These are phyloP conservation scores for Lophius americanus DNA, from an alignment of 2,797 vertebrate genomes.

Conservation along the genomic window DNA sequence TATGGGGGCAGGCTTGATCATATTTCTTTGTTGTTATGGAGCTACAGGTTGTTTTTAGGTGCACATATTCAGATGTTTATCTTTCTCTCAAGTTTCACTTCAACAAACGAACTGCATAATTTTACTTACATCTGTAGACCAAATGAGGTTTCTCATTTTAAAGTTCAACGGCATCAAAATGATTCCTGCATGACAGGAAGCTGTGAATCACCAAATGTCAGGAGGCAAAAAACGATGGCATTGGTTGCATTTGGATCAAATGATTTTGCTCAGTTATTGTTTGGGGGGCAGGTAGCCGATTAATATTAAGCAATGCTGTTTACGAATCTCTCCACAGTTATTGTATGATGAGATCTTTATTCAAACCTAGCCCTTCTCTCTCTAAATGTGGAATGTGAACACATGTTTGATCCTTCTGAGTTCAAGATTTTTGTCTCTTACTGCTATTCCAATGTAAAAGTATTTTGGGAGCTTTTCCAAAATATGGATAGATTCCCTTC, in stretches of 20 bases:
- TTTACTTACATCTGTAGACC: constrained; percentile 40
- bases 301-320: constrained; percentile 5
- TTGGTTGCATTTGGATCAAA: constrained; percentile 19
- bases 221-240: constrained; percentile 26
- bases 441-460: constrained; percentile 36
- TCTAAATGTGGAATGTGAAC: constrained; percentile 62
- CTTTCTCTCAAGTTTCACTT: constrained; percentile 60
- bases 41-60: constrained; percentile 70
- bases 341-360: constrained; percentile 3
- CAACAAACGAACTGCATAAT: constrained; percentile 49
- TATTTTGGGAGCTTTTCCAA: constrained; percentile 46
- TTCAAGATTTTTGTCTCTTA: constrained; percentile 42
- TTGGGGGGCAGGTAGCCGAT: constrained; percentile 12
- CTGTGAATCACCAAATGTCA: constrained; percentile 55
- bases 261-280: constrained; percentile 33
- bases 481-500: constrained; percentile 40
- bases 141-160: constrained; percentile 51
- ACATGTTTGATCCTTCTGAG: constrained; percentile 52
- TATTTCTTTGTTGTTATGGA: constrained; percentile 67
- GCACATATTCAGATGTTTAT: constrained; percentile 60
- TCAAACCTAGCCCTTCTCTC: constrained; percentile 3
- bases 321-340: constrained; percentile 2
- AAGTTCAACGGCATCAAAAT: constrained; percentile 26
- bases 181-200: constrained; percentile 45
- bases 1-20: constrained; percentile 44